These are phyloP conservation scores for Leucozona laternaria DNA, from an alignment of 2,888 invertebrate genomes.

Conservation along the genomic window DNA sequence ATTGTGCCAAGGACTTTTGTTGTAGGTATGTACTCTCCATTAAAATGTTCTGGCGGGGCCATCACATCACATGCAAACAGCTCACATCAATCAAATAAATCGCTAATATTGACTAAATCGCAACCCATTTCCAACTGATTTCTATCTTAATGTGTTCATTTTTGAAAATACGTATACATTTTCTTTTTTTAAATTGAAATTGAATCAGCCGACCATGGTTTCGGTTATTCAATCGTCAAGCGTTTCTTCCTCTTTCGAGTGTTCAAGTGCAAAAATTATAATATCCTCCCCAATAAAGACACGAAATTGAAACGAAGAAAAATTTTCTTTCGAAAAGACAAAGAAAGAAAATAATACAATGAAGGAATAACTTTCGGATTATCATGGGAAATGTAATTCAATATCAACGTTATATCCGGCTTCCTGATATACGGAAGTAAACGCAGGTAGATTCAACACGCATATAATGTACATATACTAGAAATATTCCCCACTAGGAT, in stretches of 20 bases:
- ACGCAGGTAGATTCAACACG: neutral
- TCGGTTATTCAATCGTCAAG: neutral
- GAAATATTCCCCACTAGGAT: conserved; percentile 7
- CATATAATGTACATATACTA: neutral
- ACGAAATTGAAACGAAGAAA: neutral
- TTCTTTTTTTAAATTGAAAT: neutral
- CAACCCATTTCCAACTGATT: conserved; percentile 4
- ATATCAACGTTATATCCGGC: conserved; percentile 23
- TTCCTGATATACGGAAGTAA: conserved; percentile 19
- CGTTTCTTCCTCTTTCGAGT: neutral
- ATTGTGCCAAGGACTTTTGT: conserved; percentile 6
- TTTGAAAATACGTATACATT: neutral
- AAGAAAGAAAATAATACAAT: neutral
- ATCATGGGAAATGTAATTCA: conserved; percentile 32
- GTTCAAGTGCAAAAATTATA: conserved; percentile 7
- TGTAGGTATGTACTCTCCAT: neutral
- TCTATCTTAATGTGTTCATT: conserved; percentile 9
- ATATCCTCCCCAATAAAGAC: neutral
- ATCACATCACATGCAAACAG: conserved; percentile 11
- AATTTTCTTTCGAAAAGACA: neutral
- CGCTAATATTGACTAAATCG: neutral
- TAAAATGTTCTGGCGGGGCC: neutral
- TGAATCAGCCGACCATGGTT: neutral
- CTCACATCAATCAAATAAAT: conserved; percentile 27
- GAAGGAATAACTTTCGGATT: neutral